Conservation (phyloP, 2,113 vertebrate genomes). For the Pterocles burchelli region DNA sequence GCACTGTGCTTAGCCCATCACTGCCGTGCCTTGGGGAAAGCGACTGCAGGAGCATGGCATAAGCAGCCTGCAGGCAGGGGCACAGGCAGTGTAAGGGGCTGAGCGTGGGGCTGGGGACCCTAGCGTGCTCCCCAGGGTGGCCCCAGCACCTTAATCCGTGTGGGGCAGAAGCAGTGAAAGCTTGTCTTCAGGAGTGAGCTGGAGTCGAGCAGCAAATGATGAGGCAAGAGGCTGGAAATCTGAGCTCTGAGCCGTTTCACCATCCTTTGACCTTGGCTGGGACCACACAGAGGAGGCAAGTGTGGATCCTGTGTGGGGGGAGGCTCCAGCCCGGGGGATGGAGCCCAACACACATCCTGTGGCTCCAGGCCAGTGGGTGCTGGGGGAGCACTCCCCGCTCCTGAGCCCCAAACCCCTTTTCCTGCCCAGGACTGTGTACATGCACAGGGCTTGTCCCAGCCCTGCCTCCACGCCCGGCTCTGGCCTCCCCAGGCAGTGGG, state of each 20-base stretch:
- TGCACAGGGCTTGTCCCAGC: not conserved
- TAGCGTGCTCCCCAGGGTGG: fast-evolving
- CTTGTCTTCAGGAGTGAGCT: fast-evolving
- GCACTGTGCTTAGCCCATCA: fast-evolving
- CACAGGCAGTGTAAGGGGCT: not conserved
- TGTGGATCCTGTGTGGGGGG: fast-evolving
- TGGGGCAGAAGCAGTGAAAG: fast-evolving
- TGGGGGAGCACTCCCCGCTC: fast-evolving
- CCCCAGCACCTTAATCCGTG: not conserved
- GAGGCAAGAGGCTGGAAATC: slow-evolving; percentile 41
- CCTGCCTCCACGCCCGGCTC: not conserved
- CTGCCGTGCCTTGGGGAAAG: fast-evolving
- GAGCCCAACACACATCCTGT: fast-evolving
- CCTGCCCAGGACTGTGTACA: fast-evolving
- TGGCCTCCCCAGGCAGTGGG: fast-evolving
- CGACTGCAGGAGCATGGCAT: fast-evolving
- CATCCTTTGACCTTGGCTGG: slow-evolving; percentile 2
- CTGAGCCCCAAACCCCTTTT: not conserved
- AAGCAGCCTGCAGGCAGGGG: not conserved
- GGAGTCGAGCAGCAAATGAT: not conserved
- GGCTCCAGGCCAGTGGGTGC: not conserved
- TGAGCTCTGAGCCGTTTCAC: slow-evolving; percentile 17
- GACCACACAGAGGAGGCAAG: not conserved
- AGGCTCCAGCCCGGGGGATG: not conserved
- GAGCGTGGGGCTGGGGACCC: not conserved